Base-by-base conservation (phyloP, 35 echinoderm and acorn worm genomes). In the Chiridota heheva region DNA sequence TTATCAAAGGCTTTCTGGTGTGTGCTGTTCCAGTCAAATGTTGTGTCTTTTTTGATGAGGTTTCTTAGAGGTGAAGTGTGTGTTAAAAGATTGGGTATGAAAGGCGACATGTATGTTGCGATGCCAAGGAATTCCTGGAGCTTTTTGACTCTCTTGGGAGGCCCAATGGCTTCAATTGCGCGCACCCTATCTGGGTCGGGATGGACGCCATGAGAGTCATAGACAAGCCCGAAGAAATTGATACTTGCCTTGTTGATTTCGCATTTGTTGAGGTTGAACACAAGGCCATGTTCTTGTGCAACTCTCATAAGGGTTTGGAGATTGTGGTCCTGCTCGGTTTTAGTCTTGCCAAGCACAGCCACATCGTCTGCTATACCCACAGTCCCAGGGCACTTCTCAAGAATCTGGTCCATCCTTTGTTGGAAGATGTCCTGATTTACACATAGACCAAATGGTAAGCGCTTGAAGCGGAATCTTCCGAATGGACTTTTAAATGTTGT, bases 281-380 rank as follows among this genome's bases (percentile, higher is more conserved):
- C 36, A 16, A 84, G 17, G 3, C 65, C 81, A 53, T 84, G 66
- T 42, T 85, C 70, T 63, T 41, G 3, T 29, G 82, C 82, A 0
- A 42, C 47, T 7, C 16, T 1, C 67, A 89, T 73, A 3, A 78
- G 37, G 20, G 41, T 34, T 59, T 81, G 74, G 25, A 88, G 76
- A 39, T 71, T 82, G n/a, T 10, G 44, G 62, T 73, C 78, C 33
- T 63, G 49, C 40, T 72, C 60, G 16, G 40, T 33, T 49, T 86
- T 73, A 16, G 60, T 80, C 12, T 70, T 41, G 0, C 88, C 71
- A 41, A 57, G 73, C 0, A 91, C 81, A 0, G 72, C 89, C 0
- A 91, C 65, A 46, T 95, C 86, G 60, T 89, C 69, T 0, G 91
- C 91, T 31, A 95, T 96, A 28, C 73, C 72, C 24, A 81, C 45